phyloP scores from a whole-genome alignment of 2,797 vertebrate species.

The Hephaestus fuliginosus region DNA sequence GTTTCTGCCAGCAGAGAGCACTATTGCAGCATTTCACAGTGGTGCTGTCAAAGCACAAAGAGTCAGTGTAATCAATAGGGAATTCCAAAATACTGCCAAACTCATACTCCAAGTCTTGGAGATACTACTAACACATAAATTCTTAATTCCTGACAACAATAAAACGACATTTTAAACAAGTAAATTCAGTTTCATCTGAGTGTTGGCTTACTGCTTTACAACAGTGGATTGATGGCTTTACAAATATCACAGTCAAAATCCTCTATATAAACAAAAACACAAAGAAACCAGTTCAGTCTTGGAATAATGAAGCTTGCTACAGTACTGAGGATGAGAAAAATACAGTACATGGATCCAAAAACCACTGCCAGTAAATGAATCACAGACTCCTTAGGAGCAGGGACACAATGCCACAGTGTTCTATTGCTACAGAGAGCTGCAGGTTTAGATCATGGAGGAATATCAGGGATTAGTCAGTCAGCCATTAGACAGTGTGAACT shows the following conservation, averaged over 20 bases:
- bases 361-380: conserved; percentile 75
- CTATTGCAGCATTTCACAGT: conserved; percentile 70
- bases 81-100: conserved; percentile 59
- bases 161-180: conserved; percentile 30
- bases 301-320: conserved; percentile 57
- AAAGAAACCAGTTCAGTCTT: conserved; percentile 53
- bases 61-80: conserved; percentile 56
- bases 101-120: conserved; percentile 45
- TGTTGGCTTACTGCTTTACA: conserved; percentile 24
- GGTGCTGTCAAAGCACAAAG: conserved; percentile 48
- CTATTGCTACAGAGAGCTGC: conserved; percentile 70
- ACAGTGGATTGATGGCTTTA: conserved; percentile 35
- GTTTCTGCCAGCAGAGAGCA: conserved; percentile 83
- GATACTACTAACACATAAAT: conserved; percentile 44
- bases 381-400: conserved; percentile 73
- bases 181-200: conserved; percentile 30
- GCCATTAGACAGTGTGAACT: conserved; percentile 73
- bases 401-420: conserved; percentile 83
- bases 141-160: conserved; percentile 43
- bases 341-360: conserved; percentile 68
- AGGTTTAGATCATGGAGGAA: conserved; percentile 85
- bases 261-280: conserved; percentile 50
- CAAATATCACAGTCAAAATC: conserved; percentile 40
- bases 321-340: conserved; percentile 70
- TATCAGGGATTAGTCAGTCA: conserved; percentile 79